Evolutionary conservation across 2,888 invertebrate species (phyloP).

Genomic region (Synergus itoensis): DNA sequence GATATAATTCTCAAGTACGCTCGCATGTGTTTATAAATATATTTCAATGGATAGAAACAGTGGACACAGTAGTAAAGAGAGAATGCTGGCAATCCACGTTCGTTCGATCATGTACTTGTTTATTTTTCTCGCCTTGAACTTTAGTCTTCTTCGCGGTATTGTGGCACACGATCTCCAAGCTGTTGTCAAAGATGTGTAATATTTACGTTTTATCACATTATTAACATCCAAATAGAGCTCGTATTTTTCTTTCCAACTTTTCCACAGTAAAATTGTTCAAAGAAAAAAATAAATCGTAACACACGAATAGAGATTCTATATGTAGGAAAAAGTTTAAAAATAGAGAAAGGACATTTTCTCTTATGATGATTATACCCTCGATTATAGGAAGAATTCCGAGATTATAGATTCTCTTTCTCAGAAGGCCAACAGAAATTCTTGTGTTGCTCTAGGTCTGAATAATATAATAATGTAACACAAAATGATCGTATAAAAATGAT

Average conservation of each 20-base stretch:
- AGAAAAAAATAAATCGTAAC: neutral
- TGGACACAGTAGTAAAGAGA: neutral
- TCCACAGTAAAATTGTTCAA: neutral
- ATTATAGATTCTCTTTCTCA: neutral
- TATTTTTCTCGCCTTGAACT: conserved; percentile 41
- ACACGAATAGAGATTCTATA: neutral
- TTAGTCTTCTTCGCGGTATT: conserved; percentile 32
- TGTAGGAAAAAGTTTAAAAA: neutral
- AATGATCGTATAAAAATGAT: neutral
- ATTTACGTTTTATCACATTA: conserved; percentile 17
- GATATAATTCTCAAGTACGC: neutral
- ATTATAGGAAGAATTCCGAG: neutral
- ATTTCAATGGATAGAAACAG: neutral
- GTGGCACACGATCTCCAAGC: conserved; percentile 34
- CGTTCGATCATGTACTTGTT: conserved; percentile 37
- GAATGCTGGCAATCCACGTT: conserved; percentile 19
- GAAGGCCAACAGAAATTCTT: neutral
- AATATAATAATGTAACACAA: neutral
- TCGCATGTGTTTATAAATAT: neutral
- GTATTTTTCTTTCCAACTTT: neutral
- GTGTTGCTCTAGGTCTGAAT: neutral
- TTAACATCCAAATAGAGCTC: conserved; percentile 1
- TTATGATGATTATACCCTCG: neutral
- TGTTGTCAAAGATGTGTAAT: conserved; percentile 43
- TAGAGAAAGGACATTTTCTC: neutral